A percentile compares a stretch with the other conserved stretches of the same genome.
Conservation (phyloP, 2,888 invertebrate genomes). For the Drosophila paranaensis region DNA sequence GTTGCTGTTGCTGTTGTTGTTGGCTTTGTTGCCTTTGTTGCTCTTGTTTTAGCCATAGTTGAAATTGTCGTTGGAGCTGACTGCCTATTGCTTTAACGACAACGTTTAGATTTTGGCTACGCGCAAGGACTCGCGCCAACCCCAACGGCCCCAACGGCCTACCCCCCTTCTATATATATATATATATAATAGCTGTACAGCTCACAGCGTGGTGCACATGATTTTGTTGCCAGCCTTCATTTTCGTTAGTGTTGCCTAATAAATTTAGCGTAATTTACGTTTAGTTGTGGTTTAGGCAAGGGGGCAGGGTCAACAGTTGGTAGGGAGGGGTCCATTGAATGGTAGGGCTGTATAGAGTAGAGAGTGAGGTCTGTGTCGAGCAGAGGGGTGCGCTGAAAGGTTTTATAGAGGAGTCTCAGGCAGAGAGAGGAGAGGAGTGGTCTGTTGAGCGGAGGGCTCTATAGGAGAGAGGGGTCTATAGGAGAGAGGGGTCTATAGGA, state of each 20-base stretch:
- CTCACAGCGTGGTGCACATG: constrained; percentile 33
- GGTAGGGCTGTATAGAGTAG: neutral
- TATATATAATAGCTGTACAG: constrained; percentile 2
- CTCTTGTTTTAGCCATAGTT: constrained; percentile 12
- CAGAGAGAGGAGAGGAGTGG: neutral
- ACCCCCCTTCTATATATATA: neutral
- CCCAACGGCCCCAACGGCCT: neutral
- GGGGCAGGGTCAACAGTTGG: neutral
- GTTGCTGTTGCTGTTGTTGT: neutral
- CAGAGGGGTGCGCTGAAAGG: no score
- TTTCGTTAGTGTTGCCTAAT: constrained; percentile 66
- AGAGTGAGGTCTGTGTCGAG: no score
- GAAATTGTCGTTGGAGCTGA: constrained; percentile 23
- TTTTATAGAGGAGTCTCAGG: neutral
- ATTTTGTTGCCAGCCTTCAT: constrained; percentile 50
- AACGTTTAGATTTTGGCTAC: constrained; percentile 63
- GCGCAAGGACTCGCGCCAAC: neutral
- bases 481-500: no score
- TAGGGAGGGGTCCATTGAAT: neutral
- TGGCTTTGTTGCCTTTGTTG: constrained; percentile 4
- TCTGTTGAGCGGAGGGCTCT: neutral
- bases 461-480: no score
- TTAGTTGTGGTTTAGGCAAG: constrained; percentile 59
- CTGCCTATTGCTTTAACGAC: constrained; percentile 65
- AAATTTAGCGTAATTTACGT: constrained; percentile 77